Evolutionary conservation across 2,888 invertebrate species (phyloP), one percentile per base, ranked within the genome.

Genomic region (Xanthorhoe designata): DNA sequence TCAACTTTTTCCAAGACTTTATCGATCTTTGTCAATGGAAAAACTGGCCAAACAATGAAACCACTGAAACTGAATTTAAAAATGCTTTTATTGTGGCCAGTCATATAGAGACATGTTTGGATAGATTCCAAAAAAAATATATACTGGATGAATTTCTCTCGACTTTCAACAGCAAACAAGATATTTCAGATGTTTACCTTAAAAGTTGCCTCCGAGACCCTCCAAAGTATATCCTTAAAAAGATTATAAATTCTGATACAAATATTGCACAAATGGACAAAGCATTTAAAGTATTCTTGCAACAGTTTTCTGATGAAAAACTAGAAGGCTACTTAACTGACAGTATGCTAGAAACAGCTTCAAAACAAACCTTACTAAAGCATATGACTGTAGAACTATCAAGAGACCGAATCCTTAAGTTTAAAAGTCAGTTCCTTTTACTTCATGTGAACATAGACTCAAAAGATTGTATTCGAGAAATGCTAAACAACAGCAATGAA

Each of bases 31-130:
- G 94, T 70, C 94, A 94, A 77, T 87, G 87, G 75, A 85, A 90
- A 18, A 80, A 81, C 62, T 95, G 92, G 94, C 89, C 90, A 29
- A 84, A 82, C 68, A 87, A 84, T 70, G 84, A 90, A 0, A 94
- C 92, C 3, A 74, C 77, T 42, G 78, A 83, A 58, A 85, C 88
- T 64, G 94, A 94, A 78, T 85, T 95, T 1, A 89, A 82, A 79
- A 94, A 91, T 77, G 89, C 92, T 19, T 95, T 96, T 69, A 77
- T 94, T 69, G 85, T 94, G 66, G 92, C 94, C 38, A 78, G 80
- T 55, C 94, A 95, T 75, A 82, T 96, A 32, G 95, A 95, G 80
- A 92, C 90, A 69, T 87, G 92, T 64, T 80, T 95, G 7, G 81
- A 84, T 56, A 92, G 88, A 76, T 84, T 95, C 35, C 87, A 91